Evolutionary conservation across 2,888 invertebrate species (phyloP).

Genomic region (Lumbricus terrestris): DNA sequence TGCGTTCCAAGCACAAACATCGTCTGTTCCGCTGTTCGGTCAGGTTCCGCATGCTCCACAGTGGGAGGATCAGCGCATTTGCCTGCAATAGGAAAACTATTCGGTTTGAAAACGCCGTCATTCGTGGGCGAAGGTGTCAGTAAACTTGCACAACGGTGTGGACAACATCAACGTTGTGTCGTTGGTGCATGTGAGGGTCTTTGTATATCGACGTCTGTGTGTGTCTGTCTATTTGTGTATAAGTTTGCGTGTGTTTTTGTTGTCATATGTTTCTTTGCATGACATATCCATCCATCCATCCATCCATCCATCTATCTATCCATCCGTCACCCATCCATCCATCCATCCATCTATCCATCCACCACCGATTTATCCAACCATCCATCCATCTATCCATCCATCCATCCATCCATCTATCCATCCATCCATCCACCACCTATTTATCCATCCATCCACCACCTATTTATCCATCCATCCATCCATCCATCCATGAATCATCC

Average conservation of each 20-base stretch:
- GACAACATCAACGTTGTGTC: no score
- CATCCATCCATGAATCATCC: no score
- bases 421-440: no score
- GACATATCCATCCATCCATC: slow-evolving; percentile 45
- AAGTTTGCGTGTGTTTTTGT: no score
- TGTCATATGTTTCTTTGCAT: background rate
- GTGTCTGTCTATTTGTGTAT: no score
- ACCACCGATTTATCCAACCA: slow-evolving; percentile 4
- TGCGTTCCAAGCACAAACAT: slow-evolving; percentile 86
- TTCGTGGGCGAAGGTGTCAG: no score
- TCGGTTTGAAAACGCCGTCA: slow-evolving; percentile 47
- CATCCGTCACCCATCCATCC: no score
- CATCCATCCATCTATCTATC: no score
- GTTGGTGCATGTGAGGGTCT: background rate
- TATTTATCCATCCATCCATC: no score
- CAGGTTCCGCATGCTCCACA: slow-evolving; percentile 13
- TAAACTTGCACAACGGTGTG: no score
- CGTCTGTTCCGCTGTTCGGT: slow-evolving; percentile 68
- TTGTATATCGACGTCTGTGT: no score
- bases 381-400: slow-evolving; percentile 29
- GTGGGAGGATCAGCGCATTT: slow-evolving; percentile 3
- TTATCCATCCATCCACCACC: slow-evolving; percentile 45
- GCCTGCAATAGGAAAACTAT: background rate
- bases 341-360: slow-evolving; percentile 24
- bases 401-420: background rate